Base-by-base conservation (phyloP, 2,113 vertebrate species). In the Aptenodytes patagonicus region DNA sequence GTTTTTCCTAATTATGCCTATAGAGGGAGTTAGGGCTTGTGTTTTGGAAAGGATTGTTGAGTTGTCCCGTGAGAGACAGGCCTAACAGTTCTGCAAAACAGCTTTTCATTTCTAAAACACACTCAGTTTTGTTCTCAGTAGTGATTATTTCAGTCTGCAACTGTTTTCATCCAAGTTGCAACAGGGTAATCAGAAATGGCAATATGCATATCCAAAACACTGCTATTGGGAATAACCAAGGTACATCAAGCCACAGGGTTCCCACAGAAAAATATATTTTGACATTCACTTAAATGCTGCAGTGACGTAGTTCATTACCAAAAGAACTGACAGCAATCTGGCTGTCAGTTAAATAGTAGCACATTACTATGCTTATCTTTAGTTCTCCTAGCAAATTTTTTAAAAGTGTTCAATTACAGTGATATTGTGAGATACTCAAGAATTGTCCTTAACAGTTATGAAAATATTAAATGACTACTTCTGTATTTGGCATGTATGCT, bases 21-120 rank as follows among this genome's bases (percentile, higher is more conserved):
- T 40, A 97, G 91, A 79, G 87, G 89, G 84, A 95, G 91, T 31
- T 21, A 75, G n/a, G 44, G 84, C 21, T 89, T 68, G n/a, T 28
- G 22, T 91, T 92, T 79, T 55, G 55, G 42, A 60, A 72, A 76
- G 29, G 16, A 66, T 4, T 0, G 2, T 44, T 46, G 8, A 2
- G 8, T 31, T 1, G 0, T 24, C 21, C 46, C 22, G 36, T 46
- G 17, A 32, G 17, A 31, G 15, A 40, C 7, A 47, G 32, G 52
- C 17, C 5, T 24, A 40, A 12, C 5, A 52, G 31, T 54, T 69
- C 12, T 62, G 49, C 22, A 26, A 34, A 81, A 58, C n/a, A 72
- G n/a, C 38, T 58, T 38, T 69, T 40, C 9, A 2, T 42, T 70
- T 46, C 68, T 70, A 19, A 65, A 83, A 62, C 2, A 3, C 31